Conservation (phyloP, 2,113 vertebrate species). For the Microcebus ravelobensis region DNA sequence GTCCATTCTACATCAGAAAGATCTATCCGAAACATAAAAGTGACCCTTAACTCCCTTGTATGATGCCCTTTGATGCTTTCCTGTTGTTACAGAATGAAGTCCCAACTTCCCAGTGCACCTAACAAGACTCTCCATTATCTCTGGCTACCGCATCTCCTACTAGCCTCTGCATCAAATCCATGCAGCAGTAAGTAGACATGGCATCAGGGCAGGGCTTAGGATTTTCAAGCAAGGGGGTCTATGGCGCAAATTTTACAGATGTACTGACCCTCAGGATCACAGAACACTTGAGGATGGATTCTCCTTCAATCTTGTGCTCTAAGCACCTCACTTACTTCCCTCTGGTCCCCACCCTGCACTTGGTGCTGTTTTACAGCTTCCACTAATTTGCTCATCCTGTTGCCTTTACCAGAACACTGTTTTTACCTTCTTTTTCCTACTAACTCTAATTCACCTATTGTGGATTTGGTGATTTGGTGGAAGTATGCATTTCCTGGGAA, state of each 20-base stretch:
- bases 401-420: background rate
- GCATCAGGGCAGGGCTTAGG: background rate
- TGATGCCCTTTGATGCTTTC: background rate
- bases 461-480: background rate
- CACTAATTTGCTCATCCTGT: background rate
- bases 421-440: background rate
- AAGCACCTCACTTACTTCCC: background rate
- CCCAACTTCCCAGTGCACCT: background rate
- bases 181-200: background rate
- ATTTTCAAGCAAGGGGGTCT: background rate
- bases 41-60: background rate
- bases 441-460: background rate
- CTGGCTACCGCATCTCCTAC: background rate
- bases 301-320: background rate
- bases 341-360: background rate
- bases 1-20: background rate
- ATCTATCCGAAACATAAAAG: background rate
- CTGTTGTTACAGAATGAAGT: background rate
- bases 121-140: background rate
- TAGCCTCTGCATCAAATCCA: background rate
- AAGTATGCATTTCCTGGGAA: background rate
- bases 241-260: background rate
- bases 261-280: background rate
- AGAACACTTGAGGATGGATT: background rate
- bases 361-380: background rate